phyloP scores from a whole-genome alignment of 2,113 vertebrate genomes.

The Thalassarche chlororhynchos region DNA sequence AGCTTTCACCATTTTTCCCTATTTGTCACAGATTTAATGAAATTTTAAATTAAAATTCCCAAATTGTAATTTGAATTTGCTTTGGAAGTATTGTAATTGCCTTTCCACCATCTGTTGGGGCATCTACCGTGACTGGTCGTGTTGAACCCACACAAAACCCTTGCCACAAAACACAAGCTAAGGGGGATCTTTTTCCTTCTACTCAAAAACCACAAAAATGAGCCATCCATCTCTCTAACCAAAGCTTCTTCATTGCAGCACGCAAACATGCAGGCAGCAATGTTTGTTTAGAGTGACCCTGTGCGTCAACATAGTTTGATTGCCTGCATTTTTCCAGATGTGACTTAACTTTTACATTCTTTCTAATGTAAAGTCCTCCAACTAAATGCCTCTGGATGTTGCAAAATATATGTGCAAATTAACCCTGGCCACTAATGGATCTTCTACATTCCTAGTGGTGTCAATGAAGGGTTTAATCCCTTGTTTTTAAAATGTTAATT shows the following conservation, averaged over 20 bases:
- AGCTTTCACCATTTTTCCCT: background rate
- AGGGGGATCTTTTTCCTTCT: background rate
- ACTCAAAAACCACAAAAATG: background rate
- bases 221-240: background rate
- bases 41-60: background rate
- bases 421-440: background rate
- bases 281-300: background rate
- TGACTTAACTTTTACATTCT: background rate
- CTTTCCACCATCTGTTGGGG: background rate
- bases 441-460: background rate
- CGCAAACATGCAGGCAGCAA: background rate
- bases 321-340: background rate
- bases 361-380: background rate
- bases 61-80: background rate
- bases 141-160: background rate
- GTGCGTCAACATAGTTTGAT: background rate
- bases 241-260: background rate
- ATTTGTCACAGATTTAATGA: background rate
- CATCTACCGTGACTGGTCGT: background rate
- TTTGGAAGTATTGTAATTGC: background rate
- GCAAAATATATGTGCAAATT: slow-evolving; percentile 23
- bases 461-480: background rate
- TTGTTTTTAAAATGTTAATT: background rate
- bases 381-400: background rate
- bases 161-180: background rate